phyloP scores from a whole-genome alignment of 2,113 vertebrate genomes.

The Odobenus rosmarus region DNA sequence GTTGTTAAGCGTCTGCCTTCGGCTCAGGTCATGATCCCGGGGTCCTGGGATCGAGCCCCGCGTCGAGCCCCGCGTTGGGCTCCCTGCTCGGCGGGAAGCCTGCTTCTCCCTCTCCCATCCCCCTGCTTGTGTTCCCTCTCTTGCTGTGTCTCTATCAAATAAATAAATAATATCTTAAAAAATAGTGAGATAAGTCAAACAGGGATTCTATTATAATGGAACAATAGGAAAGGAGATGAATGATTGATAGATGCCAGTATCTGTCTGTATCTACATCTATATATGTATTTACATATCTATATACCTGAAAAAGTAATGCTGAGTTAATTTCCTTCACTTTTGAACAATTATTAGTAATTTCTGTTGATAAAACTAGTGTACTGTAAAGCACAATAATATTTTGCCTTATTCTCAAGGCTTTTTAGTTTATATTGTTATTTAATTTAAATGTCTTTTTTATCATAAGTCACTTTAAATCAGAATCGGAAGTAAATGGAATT shows the following conservation, averaged over 20 bases:
- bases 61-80: too few species aligned
- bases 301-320: slow-evolving; percentile 7
- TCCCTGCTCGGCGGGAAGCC: too few species aligned
- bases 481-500: slow-evolving; percentile 11
- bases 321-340: slow-evolving; percentile 20
- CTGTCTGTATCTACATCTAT: not conserved
- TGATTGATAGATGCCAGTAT: not conserved
- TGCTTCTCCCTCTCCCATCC: too few species aligned
- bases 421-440: not conserved
- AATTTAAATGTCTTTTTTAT: slow-evolving; percentile 36
- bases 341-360: slow-evolving; percentile 15
- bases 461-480: slow-evolving; percentile 10
- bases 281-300: not conserved
- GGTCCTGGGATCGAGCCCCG: too few species aligned
- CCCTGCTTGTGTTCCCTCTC: too few species aligned
- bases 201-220: not conserved
- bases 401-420: not conserved
- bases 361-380: slow-evolving; percentile 22
- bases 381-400: not conserved
- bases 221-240: slow-evolving; percentile 1
- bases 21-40: too few species aligned
- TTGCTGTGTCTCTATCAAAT: too few species aligned
- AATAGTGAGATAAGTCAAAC: not conserved
- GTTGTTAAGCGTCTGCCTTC: too few species aligned
- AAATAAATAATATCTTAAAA: too few species aligned